phyloP scores from a whole-genome alignment of 1,140 invertebrate species.

The Chymomyza costata region DNA sequence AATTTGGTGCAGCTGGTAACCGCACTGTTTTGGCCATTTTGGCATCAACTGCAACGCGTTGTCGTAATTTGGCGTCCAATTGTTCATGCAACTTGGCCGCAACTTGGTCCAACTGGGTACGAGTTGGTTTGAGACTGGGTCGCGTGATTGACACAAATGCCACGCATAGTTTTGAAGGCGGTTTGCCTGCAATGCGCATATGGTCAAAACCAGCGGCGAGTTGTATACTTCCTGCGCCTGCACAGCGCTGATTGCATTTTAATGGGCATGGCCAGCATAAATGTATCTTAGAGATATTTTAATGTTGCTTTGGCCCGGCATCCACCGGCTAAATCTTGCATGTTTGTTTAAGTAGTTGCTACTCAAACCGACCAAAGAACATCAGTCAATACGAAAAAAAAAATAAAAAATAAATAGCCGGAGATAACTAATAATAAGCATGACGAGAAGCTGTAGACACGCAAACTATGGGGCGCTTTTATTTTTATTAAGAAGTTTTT shows the following conservation, averaged over 20 bases:
- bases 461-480: no score
- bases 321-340: slow-evolving; percentile 33
- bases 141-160: slow-evolving; percentile 73
- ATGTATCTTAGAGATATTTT: slow-evolving; percentile 31
- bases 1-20: slow-evolving; percentile 60
- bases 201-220: slow-evolving; percentile 51
- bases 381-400: not conserved
- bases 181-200: slow-evolving; percentile 59
- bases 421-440: no score
- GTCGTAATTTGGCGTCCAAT: slow-evolving; percentile 31
- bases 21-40: slow-evolving; percentile 48
- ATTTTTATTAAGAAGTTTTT: no score
- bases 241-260: slow-evolving; percentile 58
- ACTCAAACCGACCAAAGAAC: no score
- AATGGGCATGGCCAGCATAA: slow-evolving; percentile 45
- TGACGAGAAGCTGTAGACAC: no score
- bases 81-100: slow-evolving; percentile 46
- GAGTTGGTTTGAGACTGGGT: slow-evolving; percentile 51
- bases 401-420: slow-evolving; percentile 45
- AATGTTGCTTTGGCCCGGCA: slow-evolving; percentile 1
- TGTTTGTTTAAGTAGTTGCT: slow-evolving; percentile 50
- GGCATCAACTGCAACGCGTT: slow-evolving; percentile 35
- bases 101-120: no score
- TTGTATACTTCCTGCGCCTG: slow-evolving; percentile 24
- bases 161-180: slow-evolving; percentile 70